A percentile compares a stretch with the other conserved stretches of the same genome.
Conservation (phyloP, 1,140 invertebrate species). For the Psilanteris sp. region DNA sequence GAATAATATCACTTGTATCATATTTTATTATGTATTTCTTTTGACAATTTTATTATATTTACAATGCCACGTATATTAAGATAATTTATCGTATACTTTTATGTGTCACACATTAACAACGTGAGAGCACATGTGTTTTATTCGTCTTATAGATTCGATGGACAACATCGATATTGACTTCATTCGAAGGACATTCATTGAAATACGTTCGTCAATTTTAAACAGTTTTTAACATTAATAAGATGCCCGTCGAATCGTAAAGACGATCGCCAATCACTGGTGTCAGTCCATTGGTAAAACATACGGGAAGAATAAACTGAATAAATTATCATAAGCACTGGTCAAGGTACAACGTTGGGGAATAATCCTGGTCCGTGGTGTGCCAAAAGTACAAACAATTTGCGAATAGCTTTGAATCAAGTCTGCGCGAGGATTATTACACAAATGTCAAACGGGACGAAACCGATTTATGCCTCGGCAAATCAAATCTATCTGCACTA, state of each 20-base stretch:
- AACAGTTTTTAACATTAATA: slow-evolving; percentile 34
- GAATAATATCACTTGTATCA: slow-evolving; percentile 12
- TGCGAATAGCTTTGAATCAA: too few relatives aligned
- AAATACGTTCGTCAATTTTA: slow-evolving; percentile 9
- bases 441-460: too few relatives aligned
- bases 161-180: slow-evolving; percentile 12
- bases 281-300: slow-evolving; percentile 59
- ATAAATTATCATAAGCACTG: slow-evolving; percentile 20
- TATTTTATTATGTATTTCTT: slow-evolving; percentile 45
- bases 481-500: too few relatives aligned
- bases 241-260: slow-evolving; percentile 40
- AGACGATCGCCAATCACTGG: slow-evolving; percentile 53
- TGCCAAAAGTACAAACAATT: too few relatives aligned
- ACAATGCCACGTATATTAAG: slow-evolving; percentile 72
- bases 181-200: slow-evolving; percentile 8
- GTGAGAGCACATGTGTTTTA: slow-evolving; percentile 53
- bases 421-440: too few relatives aligned
- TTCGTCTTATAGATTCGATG: slow-evolving; percentile 54
- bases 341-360: slow-evolving; percentile 7
- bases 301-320: slow-evolving; percentile 43
- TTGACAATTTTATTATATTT: slow-evolving; percentile 72
- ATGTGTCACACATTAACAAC: slow-evolving; percentile 63
- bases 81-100: slow-evolving; percentile 78
- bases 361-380: too few relatives aligned
- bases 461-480: too few relatives aligned